phyloP scores from a whole-genome alignment of 1,140 invertebrate species.

The Anthonomus grandis region DNA sequence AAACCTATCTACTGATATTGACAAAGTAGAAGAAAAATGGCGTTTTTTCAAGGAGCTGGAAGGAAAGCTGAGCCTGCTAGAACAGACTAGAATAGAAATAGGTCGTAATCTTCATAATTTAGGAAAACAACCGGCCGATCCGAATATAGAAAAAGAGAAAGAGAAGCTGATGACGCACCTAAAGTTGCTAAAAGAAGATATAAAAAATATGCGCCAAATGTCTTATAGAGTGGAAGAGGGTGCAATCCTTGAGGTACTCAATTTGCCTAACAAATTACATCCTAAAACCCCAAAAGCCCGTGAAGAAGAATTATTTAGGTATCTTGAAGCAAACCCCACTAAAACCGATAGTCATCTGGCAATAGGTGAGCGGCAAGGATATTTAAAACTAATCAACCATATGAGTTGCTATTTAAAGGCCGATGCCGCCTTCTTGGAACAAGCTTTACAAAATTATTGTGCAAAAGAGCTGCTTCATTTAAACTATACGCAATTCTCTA shows the following conservation, averaged over 20 bases:
- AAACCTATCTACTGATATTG: conserved; percentile 49
- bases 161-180: conserved; percentile 54
- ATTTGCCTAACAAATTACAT: conserved; percentile 65
- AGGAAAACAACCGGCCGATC: conserved; percentile 43
- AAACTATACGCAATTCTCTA: conserved; percentile 57
- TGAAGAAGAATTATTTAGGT: conserved; percentile 50
- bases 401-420: conserved; percentile 60
- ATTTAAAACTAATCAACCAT: conserved; percentile 57
- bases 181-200: conserved; percentile 57
- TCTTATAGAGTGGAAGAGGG: conserved; percentile 61
- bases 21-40: conserved; percentile 53
- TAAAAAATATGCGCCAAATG: conserved; percentile 55
- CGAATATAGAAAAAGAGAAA: conserved; percentile 43
- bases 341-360: conserved; percentile 54
- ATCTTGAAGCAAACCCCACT: conserved; percentile 43
- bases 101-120: conserved; percentile 42
- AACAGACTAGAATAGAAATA: conserved; percentile 47
- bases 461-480: conserved; percentile 50
- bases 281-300: conserved; percentile 54
- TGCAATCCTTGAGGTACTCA: conserved; percentile 55
- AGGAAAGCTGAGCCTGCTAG: conserved; percentile 47
- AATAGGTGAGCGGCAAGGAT: conserved; percentile 52
- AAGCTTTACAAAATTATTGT: conserved; percentile 56
- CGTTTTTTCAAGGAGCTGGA: conserved; percentile 51
- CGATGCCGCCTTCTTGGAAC: conserved; percentile 63